These are phyloP conservation scores for Linyphia triangularis DNA, from an alignment of 2,888 invertebrate species.

Conservation along the genomic window DNA sequence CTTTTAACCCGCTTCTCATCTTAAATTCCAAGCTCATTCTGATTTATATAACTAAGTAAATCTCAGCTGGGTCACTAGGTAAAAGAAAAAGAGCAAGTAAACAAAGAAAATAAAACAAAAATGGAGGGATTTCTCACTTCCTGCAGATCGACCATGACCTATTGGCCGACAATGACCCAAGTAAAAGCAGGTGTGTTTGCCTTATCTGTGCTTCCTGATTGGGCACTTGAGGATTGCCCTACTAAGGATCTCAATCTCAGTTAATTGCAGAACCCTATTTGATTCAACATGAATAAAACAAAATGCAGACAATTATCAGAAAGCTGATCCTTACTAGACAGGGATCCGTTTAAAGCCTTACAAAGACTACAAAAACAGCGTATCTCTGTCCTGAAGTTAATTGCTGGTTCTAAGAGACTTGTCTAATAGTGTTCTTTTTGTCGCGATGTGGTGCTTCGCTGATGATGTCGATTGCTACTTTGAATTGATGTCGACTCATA, in stretches of 20 bases:
- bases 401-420: not conserved
- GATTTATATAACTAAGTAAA: slow-evolving; percentile 1
- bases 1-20: not conserved
- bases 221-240: slow-evolving; percentile 12
- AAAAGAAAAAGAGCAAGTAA: slow-evolving; percentile 35
- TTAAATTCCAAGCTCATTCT: slow-evolving; percentile 9
- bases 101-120: slow-evolving; percentile 26
- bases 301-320: not conserved
- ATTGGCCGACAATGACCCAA: slow-evolving; percentile 70
- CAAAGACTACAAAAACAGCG: not conserved
- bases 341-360: not conserved
- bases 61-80: slow-evolving; percentile 59
- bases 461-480: not conserved
- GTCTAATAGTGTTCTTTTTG: not conserved
- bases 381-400: not conserved
- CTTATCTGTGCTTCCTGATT: slow-evolving; percentile 44
- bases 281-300: not conserved
- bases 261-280: slow-evolving; percentile 39
- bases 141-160: slow-evolving; percentile 71
- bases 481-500: not conserved
- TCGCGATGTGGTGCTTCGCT: not conserved
- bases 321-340: not conserved
- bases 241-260: not conserved
- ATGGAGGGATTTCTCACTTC: slow-evolving; percentile 31
- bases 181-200: slow-evolving; percentile 41